Conservation (phyloP, 2,888 invertebrate species). For the Adelognathus sp. region DNA sequence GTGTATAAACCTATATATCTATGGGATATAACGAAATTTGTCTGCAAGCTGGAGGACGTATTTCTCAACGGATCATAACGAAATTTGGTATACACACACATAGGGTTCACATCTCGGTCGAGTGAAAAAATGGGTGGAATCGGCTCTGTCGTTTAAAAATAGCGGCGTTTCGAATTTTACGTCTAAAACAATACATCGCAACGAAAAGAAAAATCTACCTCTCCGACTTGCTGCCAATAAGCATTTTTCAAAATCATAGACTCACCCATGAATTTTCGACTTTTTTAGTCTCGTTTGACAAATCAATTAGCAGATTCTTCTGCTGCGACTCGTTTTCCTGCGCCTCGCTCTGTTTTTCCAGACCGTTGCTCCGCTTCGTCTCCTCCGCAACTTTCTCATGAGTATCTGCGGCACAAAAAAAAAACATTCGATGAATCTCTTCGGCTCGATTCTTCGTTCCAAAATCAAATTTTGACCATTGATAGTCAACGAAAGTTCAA, state of each 20-base stretch:
- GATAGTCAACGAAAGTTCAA: neutral
- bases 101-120: too few relatives aligned
- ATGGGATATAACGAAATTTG: too few relatives aligned
- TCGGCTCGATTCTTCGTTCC: neutral
- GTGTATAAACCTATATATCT: neutral
- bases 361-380: neutral
- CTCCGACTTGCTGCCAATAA: too few relatives aligned
- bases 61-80: too few relatives aligned
- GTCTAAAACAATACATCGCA: too few relatives aligned
- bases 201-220: too few relatives aligned
- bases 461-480: neutral
- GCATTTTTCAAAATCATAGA: neutral
- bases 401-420: constrained; percentile 22
- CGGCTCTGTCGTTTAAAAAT: too few relatives aligned
- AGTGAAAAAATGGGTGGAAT: too few relatives aligned
- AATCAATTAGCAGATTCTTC: constrained; percentile 77
- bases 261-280: constrained; percentile 77
- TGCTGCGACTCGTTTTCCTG: constrained; percentile 69
- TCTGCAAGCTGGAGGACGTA: too few relatives aligned
- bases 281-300: constrained; percentile 73
- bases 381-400: constrained; percentile 18
- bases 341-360: constrained; percentile 51
- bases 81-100: too few relatives aligned
- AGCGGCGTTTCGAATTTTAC: too few relatives aligned
- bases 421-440: neutral